phyloP scores from a whole-genome alignment of 2,797 vertebrate species.

The Sebastiscus albofasciatus region DNA sequence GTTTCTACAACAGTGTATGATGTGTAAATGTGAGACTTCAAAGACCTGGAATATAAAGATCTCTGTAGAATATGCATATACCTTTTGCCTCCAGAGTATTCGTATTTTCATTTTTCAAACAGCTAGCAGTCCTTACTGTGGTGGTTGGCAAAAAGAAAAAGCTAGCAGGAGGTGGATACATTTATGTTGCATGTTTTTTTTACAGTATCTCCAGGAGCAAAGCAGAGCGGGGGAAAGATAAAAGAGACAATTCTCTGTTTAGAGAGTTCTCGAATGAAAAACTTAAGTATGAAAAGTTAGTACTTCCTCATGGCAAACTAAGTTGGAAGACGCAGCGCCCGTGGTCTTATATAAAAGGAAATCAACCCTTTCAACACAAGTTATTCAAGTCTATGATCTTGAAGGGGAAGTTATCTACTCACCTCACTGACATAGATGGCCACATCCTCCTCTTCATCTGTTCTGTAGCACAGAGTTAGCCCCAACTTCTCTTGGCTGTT shows the following conservation, averaged over 20 bases:
- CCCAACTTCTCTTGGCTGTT: conserved; percentile 95
- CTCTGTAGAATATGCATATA: conserved; percentile 40
- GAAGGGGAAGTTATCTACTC: conserved; percentile 55
- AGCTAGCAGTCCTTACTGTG: conserved; percentile 5
- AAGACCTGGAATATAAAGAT: conserved; percentile 40
- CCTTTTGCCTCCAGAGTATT: conserved; percentile 37
- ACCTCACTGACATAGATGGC: conserved; percentile 98
- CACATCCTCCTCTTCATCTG: conserved; percentile 94
- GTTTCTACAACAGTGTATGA: conserved; percentile 26
- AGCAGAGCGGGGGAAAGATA: conserved; percentile 6
- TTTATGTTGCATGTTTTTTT: conserved; percentile 12
- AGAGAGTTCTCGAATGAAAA: conserved; percentile 1
- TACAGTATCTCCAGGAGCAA: conserved; percentile 16
- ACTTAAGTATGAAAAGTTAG: neutral
- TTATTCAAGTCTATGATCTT: neutral
- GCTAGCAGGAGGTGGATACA: neutral
- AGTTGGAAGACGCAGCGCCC: neutral
- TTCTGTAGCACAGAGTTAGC: conserved; percentile 96
- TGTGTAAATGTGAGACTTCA: conserved; percentile 65
- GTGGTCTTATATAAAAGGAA: neutral
- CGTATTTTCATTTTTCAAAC: conserved; percentile 42
- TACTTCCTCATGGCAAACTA: neutral
- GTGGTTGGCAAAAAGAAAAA: conserved; percentile 3
- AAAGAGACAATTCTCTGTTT: conserved; percentile 13
- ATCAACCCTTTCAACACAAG: neutral